These are phyloP conservation scores for Drosophila subobscura DNA, from an alignment of 1,140 invertebrate species.

Conservation along the genomic window DNA sequence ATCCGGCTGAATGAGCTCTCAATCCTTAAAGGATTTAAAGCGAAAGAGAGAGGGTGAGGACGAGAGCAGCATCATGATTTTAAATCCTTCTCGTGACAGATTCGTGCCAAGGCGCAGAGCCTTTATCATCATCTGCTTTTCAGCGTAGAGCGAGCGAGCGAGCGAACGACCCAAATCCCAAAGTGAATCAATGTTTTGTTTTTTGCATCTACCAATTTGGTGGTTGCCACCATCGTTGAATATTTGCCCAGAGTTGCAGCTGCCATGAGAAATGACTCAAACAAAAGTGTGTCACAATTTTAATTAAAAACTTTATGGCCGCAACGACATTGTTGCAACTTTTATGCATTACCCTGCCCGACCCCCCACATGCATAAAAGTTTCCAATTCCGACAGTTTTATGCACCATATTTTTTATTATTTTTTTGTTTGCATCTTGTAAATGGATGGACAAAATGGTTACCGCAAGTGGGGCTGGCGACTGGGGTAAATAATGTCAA, in stretches of 20 bases:
- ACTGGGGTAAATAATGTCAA: too few species aligned
- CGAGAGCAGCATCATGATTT: too few species aligned
- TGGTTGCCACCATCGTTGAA: background rate
- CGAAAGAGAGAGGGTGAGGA: background rate
- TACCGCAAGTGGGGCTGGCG: background rate
- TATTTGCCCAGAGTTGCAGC: background rate
- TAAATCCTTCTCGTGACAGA: slow-evolving; percentile 6
- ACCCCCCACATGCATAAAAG: slow-evolving; percentile 23
- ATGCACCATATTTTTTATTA: slow-evolving; percentile 10
- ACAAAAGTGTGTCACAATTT: slow-evolving; percentile 34
- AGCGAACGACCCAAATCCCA: too few species aligned
- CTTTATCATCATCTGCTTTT: too few species aligned
- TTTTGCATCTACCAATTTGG: slow-evolving; percentile 9
- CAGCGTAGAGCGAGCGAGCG: too few species aligned
- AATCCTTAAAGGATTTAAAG: slow-evolving; percentile 50
- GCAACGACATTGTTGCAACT: slow-evolving; percentile 26
- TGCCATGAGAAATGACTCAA: slow-evolving; percentile 5
- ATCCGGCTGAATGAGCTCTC: slow-evolving; percentile 44
- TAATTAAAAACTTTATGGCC: slow-evolving; percentile 38
- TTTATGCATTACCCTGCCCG: slow-evolving; percentile 6
- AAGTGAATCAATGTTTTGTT: background rate
- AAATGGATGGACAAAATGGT: slow-evolving; percentile 20
- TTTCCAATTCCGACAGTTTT: slow-evolving; percentile 24
- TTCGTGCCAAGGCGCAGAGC: slow-evolving; percentile 11
- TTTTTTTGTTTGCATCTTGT: slow-evolving; percentile 18